A percentile compares a stretch with the other conserved stretches of the same genome.
Evolutionary conservation across 2,113 vertebrate genomes (phyloP).

Genomic region (Uria lomvia): DNA sequence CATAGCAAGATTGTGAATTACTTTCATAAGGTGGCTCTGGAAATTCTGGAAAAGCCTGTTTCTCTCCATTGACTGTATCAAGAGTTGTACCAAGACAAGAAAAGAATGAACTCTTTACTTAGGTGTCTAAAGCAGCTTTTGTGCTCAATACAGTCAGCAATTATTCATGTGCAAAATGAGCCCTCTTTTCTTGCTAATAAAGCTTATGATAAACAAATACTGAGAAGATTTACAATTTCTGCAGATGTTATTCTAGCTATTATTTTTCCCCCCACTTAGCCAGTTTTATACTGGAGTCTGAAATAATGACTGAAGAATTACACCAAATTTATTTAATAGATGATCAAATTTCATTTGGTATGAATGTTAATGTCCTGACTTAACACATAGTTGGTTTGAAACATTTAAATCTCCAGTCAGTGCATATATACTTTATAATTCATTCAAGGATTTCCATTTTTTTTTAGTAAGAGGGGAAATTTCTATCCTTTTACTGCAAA

Average conservation of each 20-base stretch:
- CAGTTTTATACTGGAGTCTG: neutral
- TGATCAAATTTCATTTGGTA: neutral
- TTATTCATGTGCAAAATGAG: neutral
- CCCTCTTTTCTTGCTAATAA: neutral
- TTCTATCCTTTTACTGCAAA: neutral
- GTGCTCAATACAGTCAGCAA: neutral
- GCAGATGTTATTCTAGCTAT: neutral
- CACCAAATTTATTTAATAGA: neutral
- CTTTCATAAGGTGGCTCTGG: neutral
- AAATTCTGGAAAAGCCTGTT: neutral
- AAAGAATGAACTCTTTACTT: neutral
- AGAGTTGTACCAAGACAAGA: neutral
- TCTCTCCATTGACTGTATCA: neutral
- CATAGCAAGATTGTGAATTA: neutral
- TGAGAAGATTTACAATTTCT: neutral
- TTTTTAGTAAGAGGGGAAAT: neutral
- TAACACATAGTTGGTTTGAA: neutral
- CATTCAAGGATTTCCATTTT: neutral
- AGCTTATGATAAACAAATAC: neutral
- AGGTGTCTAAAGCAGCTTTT: neutral
- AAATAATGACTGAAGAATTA: neutral
- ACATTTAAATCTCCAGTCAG: neutral
- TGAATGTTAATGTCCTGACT: neutral
- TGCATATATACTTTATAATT: neutral
- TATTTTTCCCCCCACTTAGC: accelerated